Percentiles rank a stretch among this genome's conserved stretches.
Conservation (phyloP, 1,140 invertebrate species). For the Diabrotica undecimpunctata region DNA sequence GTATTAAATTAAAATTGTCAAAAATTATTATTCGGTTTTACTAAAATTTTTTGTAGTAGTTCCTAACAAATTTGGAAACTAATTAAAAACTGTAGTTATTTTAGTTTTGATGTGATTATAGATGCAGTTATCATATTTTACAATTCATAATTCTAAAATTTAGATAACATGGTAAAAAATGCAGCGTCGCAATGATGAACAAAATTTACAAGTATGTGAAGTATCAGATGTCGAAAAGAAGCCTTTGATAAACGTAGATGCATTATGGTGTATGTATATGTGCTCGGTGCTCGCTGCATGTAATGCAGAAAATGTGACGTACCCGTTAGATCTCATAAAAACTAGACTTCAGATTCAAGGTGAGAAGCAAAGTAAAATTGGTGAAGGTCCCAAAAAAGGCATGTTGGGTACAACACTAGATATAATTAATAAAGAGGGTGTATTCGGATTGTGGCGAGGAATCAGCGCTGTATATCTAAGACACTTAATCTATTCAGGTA, state of each 20-base stretch:
- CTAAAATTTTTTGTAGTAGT: too few species aligned
- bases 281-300: conserved; percentile 65
- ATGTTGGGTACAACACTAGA: conserved; percentile 76
- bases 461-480: conserved; percentile 82
- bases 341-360: conserved; percentile 89
- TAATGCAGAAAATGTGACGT: conserved; percentile 75
- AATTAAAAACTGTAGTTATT: too few species aligned
- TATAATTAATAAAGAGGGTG: conserved; percentile 73
- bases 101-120: too few species aligned
- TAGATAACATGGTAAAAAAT: too few species aligned
- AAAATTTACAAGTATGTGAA: too few species aligned
- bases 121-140: too few species aligned
- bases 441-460: conserved; percentile 80
- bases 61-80: too few species aligned
- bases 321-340: conserved; percentile 89
- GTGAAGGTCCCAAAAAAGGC: conserved; percentile 66
- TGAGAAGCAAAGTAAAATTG: conserved; percentile 56
- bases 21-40: too few species aligned
- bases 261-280: conserved; percentile 58
- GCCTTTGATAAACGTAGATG: conserved; percentile 16
- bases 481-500: conserved; percentile 76
- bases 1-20: too few species aligned
- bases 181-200: too few species aligned
- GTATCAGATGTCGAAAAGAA: too few species aligned
- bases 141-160: too few species aligned